Conservation (phyloP, 2,113 vertebrate genomes). For the Scatophagus argus region DNA sequence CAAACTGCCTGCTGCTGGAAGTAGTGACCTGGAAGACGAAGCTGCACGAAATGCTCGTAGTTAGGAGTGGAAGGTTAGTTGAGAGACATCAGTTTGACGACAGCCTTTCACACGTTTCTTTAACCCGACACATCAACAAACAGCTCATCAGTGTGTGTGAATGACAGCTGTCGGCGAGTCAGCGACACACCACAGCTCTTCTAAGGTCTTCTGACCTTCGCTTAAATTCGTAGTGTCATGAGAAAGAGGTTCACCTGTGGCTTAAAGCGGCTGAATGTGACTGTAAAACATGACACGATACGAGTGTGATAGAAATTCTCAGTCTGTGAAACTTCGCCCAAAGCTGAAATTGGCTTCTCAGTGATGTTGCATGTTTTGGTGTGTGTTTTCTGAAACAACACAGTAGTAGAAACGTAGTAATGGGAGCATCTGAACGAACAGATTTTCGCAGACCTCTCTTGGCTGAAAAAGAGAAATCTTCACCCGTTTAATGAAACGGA, state of each 20-base stretch:
- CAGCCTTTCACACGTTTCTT: conserved; percentile 16
- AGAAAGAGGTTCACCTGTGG: conserved; percentile 14
- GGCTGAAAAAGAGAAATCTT: neutral
- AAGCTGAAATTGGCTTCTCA: neutral
- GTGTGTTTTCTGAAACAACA: neutral
- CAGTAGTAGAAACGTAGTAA: neutral
- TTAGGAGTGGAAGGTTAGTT: conserved; percentile 19
- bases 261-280: conserved; percentile 23
- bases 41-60: neutral
- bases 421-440: neutral
- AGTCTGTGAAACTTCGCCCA: neutral
- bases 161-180: conserved; percentile 17
- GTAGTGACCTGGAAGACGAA: conserved; percentile 1
- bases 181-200: conserved; percentile 8
- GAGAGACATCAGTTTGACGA: neutral
- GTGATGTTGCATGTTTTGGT: neutral
- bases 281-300: neutral
- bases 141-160: conserved; percentile 7
- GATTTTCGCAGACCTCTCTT: too few species aligned
- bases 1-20: conserved; percentile 27
- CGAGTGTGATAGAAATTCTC: neutral
- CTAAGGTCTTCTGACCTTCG: conserved; percentile 53
- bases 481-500: neutral
- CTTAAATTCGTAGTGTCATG: conserved; percentile 41
- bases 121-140: neutral